Evolutionary conservation across 2,113 vertebrate genomes (phyloP).

Genomic region (Myotis davidii): DNA sequence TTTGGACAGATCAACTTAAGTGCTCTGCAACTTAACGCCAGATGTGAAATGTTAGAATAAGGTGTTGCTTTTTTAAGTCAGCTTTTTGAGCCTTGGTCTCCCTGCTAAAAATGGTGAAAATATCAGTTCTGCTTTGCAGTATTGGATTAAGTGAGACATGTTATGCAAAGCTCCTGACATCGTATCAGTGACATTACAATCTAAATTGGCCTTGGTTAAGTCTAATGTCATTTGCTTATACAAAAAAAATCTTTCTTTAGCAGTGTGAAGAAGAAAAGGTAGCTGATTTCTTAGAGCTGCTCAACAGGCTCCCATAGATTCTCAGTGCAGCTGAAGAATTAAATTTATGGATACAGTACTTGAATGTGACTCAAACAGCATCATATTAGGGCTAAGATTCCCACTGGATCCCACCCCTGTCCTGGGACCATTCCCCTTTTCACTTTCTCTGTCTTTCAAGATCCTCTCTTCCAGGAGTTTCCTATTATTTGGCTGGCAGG

Average conservation of each 20-base stretch:
- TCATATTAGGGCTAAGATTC: background rate
- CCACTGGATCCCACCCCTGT: background rate
- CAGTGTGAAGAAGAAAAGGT: background rate
- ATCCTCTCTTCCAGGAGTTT: background rate
- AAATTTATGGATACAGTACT: background rate
- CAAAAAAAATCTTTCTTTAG: background rate
- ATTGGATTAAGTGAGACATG: background rate
- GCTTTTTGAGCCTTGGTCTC: background rate
- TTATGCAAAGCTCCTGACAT: background rate
- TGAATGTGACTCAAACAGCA: background rate
- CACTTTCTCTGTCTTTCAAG: background rate
- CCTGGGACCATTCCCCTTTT: background rate
- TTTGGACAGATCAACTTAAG: background rate
- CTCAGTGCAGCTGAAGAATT: background rate
- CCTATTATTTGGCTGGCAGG: background rate
- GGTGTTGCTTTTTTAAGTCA: background rate
- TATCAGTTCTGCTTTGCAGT: background rate
- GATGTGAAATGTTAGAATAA: slow-evolving; percentile 2
- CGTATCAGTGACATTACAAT: background rate
- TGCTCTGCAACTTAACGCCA: background rate
- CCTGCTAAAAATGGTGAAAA: background rate
- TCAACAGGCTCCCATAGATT: background rate
- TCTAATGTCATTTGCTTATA: background rate
- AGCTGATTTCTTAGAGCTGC: background rate
- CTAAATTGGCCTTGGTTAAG: background rate